A percentile compares a stretch with the other conserved stretches of the same genome.
phyloP scores from a whole-genome alignment of 2,797 vertebrate species.

The Coilia nasus region DNA sequence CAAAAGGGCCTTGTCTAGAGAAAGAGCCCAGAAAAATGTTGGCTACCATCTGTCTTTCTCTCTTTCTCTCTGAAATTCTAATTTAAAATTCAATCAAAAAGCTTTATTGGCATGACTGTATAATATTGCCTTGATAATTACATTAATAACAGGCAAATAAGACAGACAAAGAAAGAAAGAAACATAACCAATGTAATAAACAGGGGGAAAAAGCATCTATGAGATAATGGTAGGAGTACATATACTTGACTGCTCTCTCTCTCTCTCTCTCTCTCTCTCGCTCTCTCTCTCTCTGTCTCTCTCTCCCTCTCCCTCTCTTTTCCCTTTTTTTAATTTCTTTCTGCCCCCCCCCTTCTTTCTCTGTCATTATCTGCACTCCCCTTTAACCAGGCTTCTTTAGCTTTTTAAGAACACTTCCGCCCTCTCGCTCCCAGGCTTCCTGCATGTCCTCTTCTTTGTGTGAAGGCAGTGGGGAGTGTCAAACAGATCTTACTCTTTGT shows the following conservation, averaged over 20 bases:
- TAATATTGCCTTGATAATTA: too few relatives aligned
- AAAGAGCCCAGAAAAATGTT: conserved; percentile 56
- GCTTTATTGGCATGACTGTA: too few relatives aligned
- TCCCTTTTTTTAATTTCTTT: conserved; percentile 30
- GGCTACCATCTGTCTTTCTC: conserved; percentile 49
- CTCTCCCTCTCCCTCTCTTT: conserved; percentile 23
- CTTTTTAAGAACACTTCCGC: background rate
- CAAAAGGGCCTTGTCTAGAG: conserved; percentile 50
- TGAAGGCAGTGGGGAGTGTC: background rate
- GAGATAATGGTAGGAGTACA: too few relatives aligned
- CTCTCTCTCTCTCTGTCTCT: background rate
- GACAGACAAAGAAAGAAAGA: too few relatives aligned
- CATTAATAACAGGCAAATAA: too few relatives aligned
- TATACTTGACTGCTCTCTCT: too few relatives aligned
- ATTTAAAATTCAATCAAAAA: too few relatives aligned
- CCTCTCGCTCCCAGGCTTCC: background rate
- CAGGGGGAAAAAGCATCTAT: too few relatives aligned
- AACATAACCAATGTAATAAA: too few relatives aligned
- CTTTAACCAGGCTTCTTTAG: background rate
- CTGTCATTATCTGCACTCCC: conserved; percentile 16
- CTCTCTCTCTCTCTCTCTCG: conserved; percentile 36
- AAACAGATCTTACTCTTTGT: background rate
- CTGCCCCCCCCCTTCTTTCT: conserved; percentile 2
- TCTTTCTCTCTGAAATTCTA: too few relatives aligned
- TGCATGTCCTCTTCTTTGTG: conserved; percentile 43